Conservation (phyloP, 1,140 invertebrate species). For the Cecropterus lyciades region DNA sequence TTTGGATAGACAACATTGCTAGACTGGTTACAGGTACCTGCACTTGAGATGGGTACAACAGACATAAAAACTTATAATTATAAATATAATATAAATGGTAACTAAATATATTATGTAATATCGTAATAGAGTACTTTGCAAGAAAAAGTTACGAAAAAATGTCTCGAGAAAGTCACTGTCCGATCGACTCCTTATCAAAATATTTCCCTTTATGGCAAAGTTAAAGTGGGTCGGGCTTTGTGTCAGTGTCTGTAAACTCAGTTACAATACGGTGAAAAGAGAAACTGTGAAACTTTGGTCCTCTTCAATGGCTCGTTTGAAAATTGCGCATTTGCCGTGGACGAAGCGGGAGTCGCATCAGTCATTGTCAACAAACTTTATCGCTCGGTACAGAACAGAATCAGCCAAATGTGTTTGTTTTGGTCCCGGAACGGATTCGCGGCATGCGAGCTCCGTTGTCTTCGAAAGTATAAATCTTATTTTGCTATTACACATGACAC, state of each 20-base stretch:
- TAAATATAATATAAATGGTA: too few relatives aligned
- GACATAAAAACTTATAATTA: too few relatives aligned
- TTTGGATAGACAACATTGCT: too few relatives aligned
- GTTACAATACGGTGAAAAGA: constrained; percentile 50
- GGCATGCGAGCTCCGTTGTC: constrained; percentile 19
- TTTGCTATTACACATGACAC: constrained; percentile 35
- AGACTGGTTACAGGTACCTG: too few relatives aligned
- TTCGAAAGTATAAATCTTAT: constrained; percentile 39
- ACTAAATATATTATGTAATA: constrained; percentile 7
- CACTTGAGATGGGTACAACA: too few relatives aligned
- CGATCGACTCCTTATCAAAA: constrained; percentile 44
- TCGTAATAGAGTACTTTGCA: constrained; percentile 13
- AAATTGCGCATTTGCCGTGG: constrained; percentile 46
- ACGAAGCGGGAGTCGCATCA: constrained; percentile 50
- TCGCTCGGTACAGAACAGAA: constrained; percentile 54
- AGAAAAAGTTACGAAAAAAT: constrained; percentile 29
- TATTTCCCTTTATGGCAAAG: constrained; percentile 40
- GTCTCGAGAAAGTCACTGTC: constrained; percentile 8
- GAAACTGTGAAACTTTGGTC: constrained; percentile 44
- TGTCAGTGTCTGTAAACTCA: constrained; percentile 52
- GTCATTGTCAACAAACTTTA: constrained; percentile 76
- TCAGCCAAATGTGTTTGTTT: constrained; percentile 70
- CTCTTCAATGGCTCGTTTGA: constrained; percentile 48
- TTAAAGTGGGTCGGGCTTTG: constrained; percentile 53
- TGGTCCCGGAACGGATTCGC: constrained; percentile 50